Percentiles rank a stretch among this genome's conserved stretches.
Evolutionary conservation across 2,113 vertebrate genomes (phyloP).

Genomic region (Ginglymostoma cirratum): DNA sequence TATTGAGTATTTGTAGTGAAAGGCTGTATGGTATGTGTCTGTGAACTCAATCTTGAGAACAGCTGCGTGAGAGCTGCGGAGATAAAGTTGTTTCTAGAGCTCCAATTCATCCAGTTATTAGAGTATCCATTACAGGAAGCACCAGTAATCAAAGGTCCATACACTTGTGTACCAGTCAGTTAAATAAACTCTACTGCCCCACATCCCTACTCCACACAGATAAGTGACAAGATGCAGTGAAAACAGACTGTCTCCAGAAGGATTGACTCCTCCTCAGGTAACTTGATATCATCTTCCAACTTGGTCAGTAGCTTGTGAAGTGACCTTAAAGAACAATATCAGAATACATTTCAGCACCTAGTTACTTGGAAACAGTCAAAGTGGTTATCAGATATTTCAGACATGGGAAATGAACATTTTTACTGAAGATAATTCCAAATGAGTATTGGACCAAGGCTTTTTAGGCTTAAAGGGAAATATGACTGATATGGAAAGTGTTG

Average conservation of each 20-base stretch:
- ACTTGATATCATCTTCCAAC: not conserved
- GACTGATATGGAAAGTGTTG: not conserved
- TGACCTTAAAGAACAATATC: not conserved
- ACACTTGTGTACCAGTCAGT: not conserved
- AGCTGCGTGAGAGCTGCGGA: not conserved
- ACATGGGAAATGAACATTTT: not conserved
- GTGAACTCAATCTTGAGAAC: not conserved
- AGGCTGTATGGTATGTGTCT: not conserved
- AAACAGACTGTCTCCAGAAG: not conserved
- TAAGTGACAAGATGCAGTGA: not conserved
- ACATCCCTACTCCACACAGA: not conserved
- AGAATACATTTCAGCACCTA: not conserved
- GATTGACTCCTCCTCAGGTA: not conserved
- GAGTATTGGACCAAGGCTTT: not conserved
- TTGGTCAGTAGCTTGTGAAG: not conserved
- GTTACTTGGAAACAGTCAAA: not conserved
- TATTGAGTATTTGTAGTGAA: not conserved
- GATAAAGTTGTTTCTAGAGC: not conserved
- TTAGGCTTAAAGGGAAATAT: not conserved
- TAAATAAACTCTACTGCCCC: not conserved
- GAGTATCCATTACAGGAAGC: conserved; percentile 15
- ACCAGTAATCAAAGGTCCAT: not conserved
- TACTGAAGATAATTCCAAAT: not conserved
- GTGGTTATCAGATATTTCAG: not conserved
- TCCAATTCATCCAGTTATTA: not conserved